phyloP scores from a whole-genome alignment of 2,113 vertebrate genomes.

The Corydoras sp. region DNA sequence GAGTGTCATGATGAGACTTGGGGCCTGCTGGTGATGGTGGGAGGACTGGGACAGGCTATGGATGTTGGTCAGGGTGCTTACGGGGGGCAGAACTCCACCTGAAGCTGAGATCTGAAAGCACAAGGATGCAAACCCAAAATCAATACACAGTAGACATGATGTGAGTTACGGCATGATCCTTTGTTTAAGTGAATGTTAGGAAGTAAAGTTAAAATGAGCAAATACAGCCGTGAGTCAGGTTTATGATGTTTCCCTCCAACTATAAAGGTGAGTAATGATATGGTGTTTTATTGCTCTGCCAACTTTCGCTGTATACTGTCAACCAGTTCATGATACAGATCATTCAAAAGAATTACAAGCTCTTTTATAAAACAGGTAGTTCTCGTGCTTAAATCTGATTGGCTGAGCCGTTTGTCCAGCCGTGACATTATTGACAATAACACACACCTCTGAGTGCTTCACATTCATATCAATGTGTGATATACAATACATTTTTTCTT shows the following conservation, averaged over 20 bases:
- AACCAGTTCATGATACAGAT: slow-evolving; percentile 3
- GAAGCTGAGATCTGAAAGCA: slow-evolving; percentile 83
- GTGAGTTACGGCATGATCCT: slow-evolving; percentile 13
- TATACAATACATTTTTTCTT: too few species aligned
- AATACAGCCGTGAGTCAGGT: slow-evolving; percentile 23
- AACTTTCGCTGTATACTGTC: slow-evolving; percentile 11
- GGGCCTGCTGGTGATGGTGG: slow-evolving; percentile 89
- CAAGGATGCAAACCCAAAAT: background rate
- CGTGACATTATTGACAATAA: too few species aligned
- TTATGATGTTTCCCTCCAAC: slow-evolving; percentile 26
- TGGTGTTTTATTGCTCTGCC: slow-evolving; percentile 12
- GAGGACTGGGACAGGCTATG: slow-evolving; percentile 70
- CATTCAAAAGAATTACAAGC: too few species aligned
- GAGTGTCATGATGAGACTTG: slow-evolving; percentile 98
- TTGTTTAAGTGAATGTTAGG: background rate
- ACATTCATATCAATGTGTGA: too few species aligned
- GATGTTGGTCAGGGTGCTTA: slow-evolving; percentile 97
- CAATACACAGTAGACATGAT: background rate
- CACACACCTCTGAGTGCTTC: too few species aligned
- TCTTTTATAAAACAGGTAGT: too few species aligned
- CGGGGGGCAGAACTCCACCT: slow-evolving; percentile 87
- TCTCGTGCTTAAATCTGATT: too few species aligned
- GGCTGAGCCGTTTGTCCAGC: too few species aligned
- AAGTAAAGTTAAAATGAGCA: slow-evolving; percentile 5
- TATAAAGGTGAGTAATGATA: slow-evolving; percentile 36